Evolutionary conservation across 2,113 vertebrate species (phyloP).

Genomic region (Haemorhous mexicanus): DNA sequence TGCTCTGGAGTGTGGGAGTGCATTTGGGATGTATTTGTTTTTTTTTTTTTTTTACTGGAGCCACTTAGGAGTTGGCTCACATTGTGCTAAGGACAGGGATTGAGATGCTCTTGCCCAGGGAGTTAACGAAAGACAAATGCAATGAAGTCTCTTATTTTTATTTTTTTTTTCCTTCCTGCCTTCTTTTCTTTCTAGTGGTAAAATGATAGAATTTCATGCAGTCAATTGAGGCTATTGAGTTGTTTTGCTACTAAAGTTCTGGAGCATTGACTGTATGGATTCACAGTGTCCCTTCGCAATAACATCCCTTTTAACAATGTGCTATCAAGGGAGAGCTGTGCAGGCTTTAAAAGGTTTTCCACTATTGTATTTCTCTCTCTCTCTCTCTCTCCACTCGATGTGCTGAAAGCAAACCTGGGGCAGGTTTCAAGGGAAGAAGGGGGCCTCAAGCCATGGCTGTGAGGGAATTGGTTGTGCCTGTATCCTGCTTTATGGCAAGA

Average conservation of each 20-base stretch:
- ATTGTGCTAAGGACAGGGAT: background rate
- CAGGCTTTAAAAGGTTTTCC: conserved; percentile 34
- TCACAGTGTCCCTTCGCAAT: conserved; percentile 9
- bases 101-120: background rate
- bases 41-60: background rate
- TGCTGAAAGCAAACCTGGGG: background rate
- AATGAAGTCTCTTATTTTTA: background rate
- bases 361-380: background rate
- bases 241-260: conserved; percentile 48
- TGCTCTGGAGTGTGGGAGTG: background rate
- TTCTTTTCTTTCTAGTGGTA: background rate
- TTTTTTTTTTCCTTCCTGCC: background rate
- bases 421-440: background rate
- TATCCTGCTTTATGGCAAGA: background rate
- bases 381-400: background rate
- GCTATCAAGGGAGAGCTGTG: background rate
- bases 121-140: conserved; percentile 39
- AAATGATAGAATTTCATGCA: conserved; percentile 40
- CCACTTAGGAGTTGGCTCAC: background rate
- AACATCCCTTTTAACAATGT: conserved; percentile 31
- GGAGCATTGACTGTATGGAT: conserved; percentile 22
- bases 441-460: accelerated
- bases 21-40: background rate
- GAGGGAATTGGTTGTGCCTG: background rate
- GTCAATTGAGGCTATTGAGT: conserved; percentile 62